Evolutionary conservation across 2,113 vertebrate genomes (phyloP), one percentile per base, ranked within the genome.

Genomic region (Vulpes ferrilata): DNA sequence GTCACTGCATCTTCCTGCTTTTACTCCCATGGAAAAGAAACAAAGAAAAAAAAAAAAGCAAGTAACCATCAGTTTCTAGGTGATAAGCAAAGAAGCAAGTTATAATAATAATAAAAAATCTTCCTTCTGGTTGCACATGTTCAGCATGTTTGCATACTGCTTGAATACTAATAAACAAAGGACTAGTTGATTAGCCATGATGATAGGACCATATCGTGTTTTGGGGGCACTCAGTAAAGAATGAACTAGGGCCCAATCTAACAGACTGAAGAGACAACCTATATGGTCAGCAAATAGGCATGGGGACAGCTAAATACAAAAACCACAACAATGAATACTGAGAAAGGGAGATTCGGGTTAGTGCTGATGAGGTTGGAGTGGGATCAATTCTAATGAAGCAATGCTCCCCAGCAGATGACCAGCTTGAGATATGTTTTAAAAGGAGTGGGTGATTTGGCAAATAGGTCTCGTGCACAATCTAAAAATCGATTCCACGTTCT

Each of bases 401-500:
- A 32, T 5, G 8, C 32, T 92, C 48, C 48, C 38, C 27, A 43
- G 38, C 60, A 73, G 92, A 83, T 25, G 78, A 85, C 32, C 60
- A 43, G 10, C 22, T 89, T 27, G 83, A 85, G 48, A 35, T 38
- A 11, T 5, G 4, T 74, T 95, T 91, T 76, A 27, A 91, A 79
- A 93, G 62, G 64, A 73, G 60, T 35, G 35, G 59, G 80, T 69
- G 76, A 74, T 93, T 88, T 97, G 96, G 89, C 8, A 0, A 71
- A 60, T 22, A 51, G 57, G 32, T 85, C 89, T 92, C 1, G 1
- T 64, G 96, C 15, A 30, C 81, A 11, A 65, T 69, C 85, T 92
- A 53, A 86, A 94, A 96, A 95, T 96, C 30, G 30, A 76, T 93
- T 96, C 89, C 91, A 89, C 38, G 84, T 95, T 96, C 96, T 73